These are phyloP conservation scores for Albula goreensis DNA, from an alignment of 2,113 vertebrate genomes.

Conservation along the genomic window DNA sequence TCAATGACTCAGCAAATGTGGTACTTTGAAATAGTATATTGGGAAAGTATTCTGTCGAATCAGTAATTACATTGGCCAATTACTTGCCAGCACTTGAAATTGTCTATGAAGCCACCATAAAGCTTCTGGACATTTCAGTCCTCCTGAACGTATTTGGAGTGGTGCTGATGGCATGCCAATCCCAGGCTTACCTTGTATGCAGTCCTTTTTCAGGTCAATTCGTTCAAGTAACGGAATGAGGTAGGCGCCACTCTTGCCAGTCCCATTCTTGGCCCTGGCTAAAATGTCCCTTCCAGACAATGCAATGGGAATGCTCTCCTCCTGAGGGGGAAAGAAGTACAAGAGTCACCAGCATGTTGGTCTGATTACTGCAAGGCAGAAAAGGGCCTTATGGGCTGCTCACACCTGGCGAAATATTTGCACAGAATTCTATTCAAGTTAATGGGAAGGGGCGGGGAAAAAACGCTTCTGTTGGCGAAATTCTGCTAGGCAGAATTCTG, in stretches of 20 bases:
- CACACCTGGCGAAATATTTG: too few species aligned
- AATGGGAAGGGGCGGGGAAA: too few species aligned
- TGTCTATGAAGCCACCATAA: background rate
- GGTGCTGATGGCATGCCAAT: background rate
- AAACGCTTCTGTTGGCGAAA: too few species aligned
- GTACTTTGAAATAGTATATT: background rate
- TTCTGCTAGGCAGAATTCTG: too few species aligned
- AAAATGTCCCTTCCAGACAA: constrained; percentile 98
- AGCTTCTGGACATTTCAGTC: background rate
- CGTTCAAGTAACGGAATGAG: constrained; percentile 99
- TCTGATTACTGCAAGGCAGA: background rate
- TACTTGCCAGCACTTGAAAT: background rate
- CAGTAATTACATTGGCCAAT: background rate
- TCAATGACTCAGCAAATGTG: background rate
- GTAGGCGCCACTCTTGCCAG: constrained; percentile 99
- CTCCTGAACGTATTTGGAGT: background rate
- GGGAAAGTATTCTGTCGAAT: background rate
- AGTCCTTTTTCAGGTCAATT: constrained; percentile 98
- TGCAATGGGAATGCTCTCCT: constrained; percentile 99
- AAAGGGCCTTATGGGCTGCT: too few species aligned
- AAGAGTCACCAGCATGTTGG: background rate
- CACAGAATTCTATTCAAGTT: too few species aligned
- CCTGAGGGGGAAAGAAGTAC: constrained; percentile 63
- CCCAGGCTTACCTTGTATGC: constrained; percentile 87
- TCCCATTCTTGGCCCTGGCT: constrained; percentile 98